Evolutionary conservation across 2,888 invertebrate species (phyloP), one percentile per base, ranked within the genome.

Genomic region (Synergus japonicus): DNA sequence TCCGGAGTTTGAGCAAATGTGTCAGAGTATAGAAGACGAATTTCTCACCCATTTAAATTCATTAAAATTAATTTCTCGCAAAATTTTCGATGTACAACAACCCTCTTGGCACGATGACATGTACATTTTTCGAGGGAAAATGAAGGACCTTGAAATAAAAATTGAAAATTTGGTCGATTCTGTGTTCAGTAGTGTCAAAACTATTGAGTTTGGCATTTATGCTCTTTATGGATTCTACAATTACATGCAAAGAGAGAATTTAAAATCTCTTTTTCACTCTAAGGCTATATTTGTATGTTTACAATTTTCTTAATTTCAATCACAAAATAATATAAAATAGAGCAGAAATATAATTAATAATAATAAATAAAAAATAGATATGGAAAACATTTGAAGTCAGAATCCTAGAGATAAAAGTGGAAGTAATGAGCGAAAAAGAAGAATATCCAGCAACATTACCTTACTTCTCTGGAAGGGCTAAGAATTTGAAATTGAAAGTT

Each of bases 81-180:
- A 94, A 43, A 96, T 98, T 81, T 92, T 97, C n/a, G 94, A 96
- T 86, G 96, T 97, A 0, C 96, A 96, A 89, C 94, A 95, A 49
- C 94, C 95, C 0, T 94, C 95, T n/a, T 98, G 98, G 98, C 96
- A 96, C 90, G 96, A 96, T 86, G 95, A 95, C 83, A 95, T 96
- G 87, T 92, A 94, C 66, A 92, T 93, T 85, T 96, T 95, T 87
- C 93, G 94, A 78, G 92, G 92, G 1, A 92, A 93, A 77, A 94
- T 95, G 86, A 95, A 94, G 88, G 94, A 95, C 84, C 94, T 95
- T 78, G 95, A 95, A 92, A 94, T 97, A 84, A 96, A 97, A 85
- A 95, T 97, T 85, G 97, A 97, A 90, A 97, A 97, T 89, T 93
- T 97, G 9, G 95, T 97, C 63, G 95, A 95, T 69, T 94, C 95